These are phyloP conservation scores for Panagrolaimus sp. DNA, from an alignment of 1,140 invertebrate genomes.

Conservation along the genomic window DNA sequence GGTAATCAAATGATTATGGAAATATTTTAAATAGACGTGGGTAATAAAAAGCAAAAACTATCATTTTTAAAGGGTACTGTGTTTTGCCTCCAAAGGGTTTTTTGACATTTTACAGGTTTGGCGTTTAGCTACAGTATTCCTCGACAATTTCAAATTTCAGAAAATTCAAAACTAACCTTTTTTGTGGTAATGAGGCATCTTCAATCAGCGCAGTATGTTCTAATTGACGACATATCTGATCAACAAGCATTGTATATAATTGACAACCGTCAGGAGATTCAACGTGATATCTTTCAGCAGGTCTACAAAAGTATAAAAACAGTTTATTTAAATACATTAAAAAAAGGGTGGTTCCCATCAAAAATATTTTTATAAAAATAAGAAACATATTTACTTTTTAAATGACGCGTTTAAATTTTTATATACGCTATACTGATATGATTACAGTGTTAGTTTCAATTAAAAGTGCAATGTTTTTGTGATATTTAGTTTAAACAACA, in stretches of 20 bases:
- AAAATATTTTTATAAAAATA: too few species aligned
- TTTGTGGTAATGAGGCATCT: slow-evolving; percentile 21
- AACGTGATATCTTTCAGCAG: slow-evolving; percentile 32
- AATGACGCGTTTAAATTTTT: too few species aligned
- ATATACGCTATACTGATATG: too few species aligned
- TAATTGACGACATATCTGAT: slow-evolving; percentile 39
- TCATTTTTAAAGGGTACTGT: too few species aligned
- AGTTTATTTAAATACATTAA: not conserved
- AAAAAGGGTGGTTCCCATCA: not conserved
- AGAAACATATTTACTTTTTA: too few species aligned
- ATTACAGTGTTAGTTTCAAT: too few species aligned
- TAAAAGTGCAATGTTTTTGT: too few species aligned
- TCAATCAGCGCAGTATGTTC: slow-evolving; percentile 31
- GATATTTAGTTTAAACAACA: too few species aligned
- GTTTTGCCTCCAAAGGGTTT: too few species aligned
- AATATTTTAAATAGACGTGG: too few species aligned
- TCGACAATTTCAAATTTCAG: not conserved
- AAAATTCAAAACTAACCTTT: slow-evolving; percentile 30
- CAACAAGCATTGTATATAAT: slow-evolving; percentile 43
- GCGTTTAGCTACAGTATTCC: not conserved
- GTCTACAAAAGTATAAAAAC: slow-evolving; percentile 6
- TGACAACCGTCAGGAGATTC: slow-evolving; percentile 45
- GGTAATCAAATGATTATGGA: too few species aligned
- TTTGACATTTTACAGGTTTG: slow-evolving; percentile 13
- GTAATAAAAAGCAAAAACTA: too few species aligned